Percentiles rank a stretch among this genome's conserved stretches.
phyloP scores from a whole-genome alignment of 37 sponge, comb jelly and placozoan genomes.

The Aplysina aerophoba region DNA sequence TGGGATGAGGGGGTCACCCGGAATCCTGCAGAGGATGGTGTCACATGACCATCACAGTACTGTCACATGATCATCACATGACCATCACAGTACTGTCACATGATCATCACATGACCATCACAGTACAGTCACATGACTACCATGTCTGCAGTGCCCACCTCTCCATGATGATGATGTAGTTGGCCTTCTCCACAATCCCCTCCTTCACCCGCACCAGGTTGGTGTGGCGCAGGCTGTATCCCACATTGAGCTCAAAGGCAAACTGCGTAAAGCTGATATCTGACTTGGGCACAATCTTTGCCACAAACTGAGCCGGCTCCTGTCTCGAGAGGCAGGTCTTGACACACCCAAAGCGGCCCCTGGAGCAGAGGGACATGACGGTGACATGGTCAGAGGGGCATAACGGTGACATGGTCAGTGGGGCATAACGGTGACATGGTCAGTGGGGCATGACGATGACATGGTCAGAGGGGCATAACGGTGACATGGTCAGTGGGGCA shows the following conservation, averaged over 20 bases:
- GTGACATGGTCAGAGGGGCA: no score
- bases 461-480: no score
- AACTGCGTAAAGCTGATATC: neutral
- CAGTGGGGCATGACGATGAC: no score
- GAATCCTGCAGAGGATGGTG: neutral
- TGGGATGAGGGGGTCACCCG: neutral
- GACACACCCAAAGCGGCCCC: neutral
- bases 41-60: neutral
- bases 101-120: neutral
- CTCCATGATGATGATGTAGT: slow-evolving; percentile 22
- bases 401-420: no score
- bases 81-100: neutral
- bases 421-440: no score
- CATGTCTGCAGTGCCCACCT: slow-evolving; percentile 7
- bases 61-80: neutral
- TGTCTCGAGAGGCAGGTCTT: slow-evolving; percentile 1
- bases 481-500: no score
- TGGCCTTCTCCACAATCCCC: slow-evolving; percentile 13
- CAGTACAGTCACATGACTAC: neutral
- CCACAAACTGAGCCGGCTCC: slow-evolving; percentile 15
- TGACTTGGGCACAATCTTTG: neutral
- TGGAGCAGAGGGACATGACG: neutral
- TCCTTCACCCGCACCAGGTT: slow-evolving; percentile 10
- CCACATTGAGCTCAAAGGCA: slow-evolving; percentile 27
- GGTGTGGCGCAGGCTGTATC: neutral